Conservation (phyloP, 2,113 vertebrate genomes). For the Pyxicephalus adspersus region DNA sequence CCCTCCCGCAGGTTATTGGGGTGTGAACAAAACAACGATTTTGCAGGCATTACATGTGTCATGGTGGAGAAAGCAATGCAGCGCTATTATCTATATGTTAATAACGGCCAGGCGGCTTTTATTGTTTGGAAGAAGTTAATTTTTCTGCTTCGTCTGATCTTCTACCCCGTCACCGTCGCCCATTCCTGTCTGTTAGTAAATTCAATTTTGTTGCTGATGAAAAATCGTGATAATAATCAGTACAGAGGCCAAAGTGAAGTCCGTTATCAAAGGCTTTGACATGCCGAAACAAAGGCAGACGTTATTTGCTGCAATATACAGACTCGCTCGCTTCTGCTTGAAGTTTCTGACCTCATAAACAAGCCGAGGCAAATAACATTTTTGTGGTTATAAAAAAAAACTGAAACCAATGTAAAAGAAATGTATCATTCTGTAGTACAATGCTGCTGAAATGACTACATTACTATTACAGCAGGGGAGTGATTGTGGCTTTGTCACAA, state of each 20-base stretch:
- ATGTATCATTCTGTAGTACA: too few relatives aligned
- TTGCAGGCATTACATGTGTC: slow-evolving; percentile 30
- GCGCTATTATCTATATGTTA: slow-evolving; percentile 46
- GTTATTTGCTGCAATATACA: slow-evolving; percentile 2
- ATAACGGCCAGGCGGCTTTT: slow-evolving; percentile 40
- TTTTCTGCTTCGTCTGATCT: slow-evolving; percentile 15
- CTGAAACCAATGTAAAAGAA: too few relatives aligned
- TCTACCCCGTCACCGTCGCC: neutral
- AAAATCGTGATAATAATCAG: slow-evolving; percentile 35
- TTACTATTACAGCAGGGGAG: too few relatives aligned
- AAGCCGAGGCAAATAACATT: too few relatives aligned
- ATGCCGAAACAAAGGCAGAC: neutral
- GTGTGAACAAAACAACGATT: slow-evolving; percentile 41
- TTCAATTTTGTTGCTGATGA: slow-evolving; percentile 42
- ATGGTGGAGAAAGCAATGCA: neutral
- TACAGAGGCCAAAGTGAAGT: neutral
- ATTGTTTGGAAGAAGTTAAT: slow-evolving; percentile 44
- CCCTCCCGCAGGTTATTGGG: slow-evolving; percentile 26
- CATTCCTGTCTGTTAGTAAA: slow-evolving; percentile 35
- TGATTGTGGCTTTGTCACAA: too few relatives aligned
- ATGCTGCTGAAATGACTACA: too few relatives aligned
- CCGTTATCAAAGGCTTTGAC: slow-evolving; percentile 12
- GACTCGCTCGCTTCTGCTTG: neutral
- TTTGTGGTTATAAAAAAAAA: too few relatives aligned
- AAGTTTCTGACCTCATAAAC: too few relatives aligned